Base-by-base conservation (phyloP, 2,888 invertebrate species). In the Amiota minor region DNA sequence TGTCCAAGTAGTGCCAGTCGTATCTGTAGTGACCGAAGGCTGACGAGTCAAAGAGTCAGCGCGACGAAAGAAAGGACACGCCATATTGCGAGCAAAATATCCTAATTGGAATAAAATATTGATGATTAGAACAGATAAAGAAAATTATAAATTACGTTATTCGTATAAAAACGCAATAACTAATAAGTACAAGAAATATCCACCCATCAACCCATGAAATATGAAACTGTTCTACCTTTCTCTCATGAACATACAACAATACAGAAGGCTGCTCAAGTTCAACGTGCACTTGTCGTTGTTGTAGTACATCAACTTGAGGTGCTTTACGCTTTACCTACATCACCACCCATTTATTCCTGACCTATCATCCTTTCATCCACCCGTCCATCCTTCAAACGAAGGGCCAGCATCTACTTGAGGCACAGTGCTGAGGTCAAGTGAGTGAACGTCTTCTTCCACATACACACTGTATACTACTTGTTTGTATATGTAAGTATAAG, bases 61-160 rank as follows among this genome's bases (percentile, higher is more conserved):
- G 11, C 89, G 89, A 73, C 88, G 88, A 77, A 88, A 87, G 80
- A 89, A 90, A 71, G 90, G 90, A 83, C 90, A 90, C 73, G 90
- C 87, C 90, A 90, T 90, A 69, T 82, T 84, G 78, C 72, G 68
- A 56, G 14, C 10, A 11, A 20, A 16, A 45, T 18, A 12, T 23
- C 12, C 46, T 20, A 45, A 56, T n/a, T 45, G 14, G 16, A 45
- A 68, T 53, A 53, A 35, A 64, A n/a, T 14, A 49, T n/a, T 62
- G 72, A 69, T 68, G 65, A 67, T 65, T 65, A 18, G 10, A 16
- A 59, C n/a, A 50, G 49, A 14, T 11, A 55, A 53, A 35, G 55
- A 11, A 69, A 71, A 47, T 49, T 9, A 46, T 14, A 71, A 71
- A 49, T 9, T 20, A 23, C 61, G 1, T 14, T 62, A 14, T 35